Evolutionary conservation across 2,113 vertebrate species (phyloP).

Genomic region (Phycodurus eques): DNA sequence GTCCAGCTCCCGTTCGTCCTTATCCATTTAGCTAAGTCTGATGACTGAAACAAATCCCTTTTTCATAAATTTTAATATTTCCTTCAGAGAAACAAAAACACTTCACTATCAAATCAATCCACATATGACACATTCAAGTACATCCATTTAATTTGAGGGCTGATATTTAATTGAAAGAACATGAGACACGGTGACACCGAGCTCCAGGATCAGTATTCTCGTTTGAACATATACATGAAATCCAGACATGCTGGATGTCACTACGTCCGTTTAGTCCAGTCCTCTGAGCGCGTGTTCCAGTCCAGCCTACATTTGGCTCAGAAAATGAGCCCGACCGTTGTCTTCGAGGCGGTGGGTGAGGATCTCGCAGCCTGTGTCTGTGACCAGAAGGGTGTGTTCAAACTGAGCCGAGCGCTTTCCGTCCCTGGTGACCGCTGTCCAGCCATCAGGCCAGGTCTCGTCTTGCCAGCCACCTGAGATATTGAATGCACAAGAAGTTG

Average conservation of each 20-base stretch:
- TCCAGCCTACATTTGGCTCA: slow-evolving; percentile 79
- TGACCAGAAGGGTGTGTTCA: slow-evolving; percentile 95
- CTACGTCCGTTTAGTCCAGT: slow-evolving; percentile 52
- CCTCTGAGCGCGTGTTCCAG: slow-evolving; percentile 20
- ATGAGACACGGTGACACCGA: slow-evolving; percentile 33
- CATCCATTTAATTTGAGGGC: slow-evolving; percentile 59
- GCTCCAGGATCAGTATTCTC: slow-evolving; percentile 38
- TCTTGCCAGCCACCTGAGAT: slow-evolving; percentile 93
- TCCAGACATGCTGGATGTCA: slow-evolving; percentile 32
- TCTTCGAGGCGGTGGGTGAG: slow-evolving; percentile 86
- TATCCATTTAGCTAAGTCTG: background rate
- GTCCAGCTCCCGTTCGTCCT: background rate
- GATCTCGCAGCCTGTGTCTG: slow-evolving; percentile 93
- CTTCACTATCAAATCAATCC: slow-evolving; percentile 54
- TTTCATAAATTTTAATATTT: slow-evolving; percentile 49
- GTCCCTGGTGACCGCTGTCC: slow-evolving; percentile 94
- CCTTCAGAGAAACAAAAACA: slow-evolving; percentile 4
- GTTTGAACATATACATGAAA: slow-evolving; percentile 15
- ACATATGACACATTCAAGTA: slow-evolving; percentile 71
- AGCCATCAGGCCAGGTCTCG: slow-evolving; percentile 97
- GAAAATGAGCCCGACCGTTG: slow-evolving; percentile 86
- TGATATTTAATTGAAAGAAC: slow-evolving; percentile 47
- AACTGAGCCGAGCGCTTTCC: slow-evolving; percentile 97
- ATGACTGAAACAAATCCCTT: slow-evolving; percentile 26
- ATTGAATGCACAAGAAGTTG: background rate